Base-by-base conservation (phyloP, 2,888 invertebrate species). In the Yponomeuta evonymella region DNA sequence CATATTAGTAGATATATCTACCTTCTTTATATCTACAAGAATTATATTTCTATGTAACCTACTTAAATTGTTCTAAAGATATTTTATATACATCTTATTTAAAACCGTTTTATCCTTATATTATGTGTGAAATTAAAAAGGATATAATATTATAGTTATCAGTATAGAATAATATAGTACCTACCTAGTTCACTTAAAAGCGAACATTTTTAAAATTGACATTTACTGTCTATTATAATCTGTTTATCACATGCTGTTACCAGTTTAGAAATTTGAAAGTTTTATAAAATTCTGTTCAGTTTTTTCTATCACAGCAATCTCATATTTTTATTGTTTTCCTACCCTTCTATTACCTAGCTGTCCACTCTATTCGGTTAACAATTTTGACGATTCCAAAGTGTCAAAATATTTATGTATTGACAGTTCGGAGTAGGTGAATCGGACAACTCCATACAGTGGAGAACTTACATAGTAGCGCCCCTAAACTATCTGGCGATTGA, bases 301-400 rank as follows among this genome's bases (percentile, higher is more conserved):
- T 51, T 51, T 43, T 64, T 70, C 70, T 70, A 70, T 70, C 70
- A 70, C 70, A 70, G 70, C 65, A 33, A 58, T 15, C 51, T 58
- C 51, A 8, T 43, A 43, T 15, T 58, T 51, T 58, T 58, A 58
- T 58, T 58, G 2, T 58, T 58, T 58, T 51, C 51, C 12, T 10
- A 9, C 3, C 12, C 51, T 58, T 1, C 51, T 58, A 58, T 58
- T 15, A 43, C 43, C 8, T 8, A 43, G 1, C 43, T 33, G 43
- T 43, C 43, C 43, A 43, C 9, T 43, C 43, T 43, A 43, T 43
- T 8, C 5, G 43, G 43, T 43, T 43, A 43, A 43, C 43, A 3
- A 8, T 9, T 43, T 5, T 43, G 43, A 8, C 43, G 43, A 43
- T 43, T 43, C 43, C 8, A 8, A 43, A 43, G 43, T 43, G 43